Evolutionary conservation across 2,797 vertebrate genomes (phyloP), one percentile per base, ranked within the genome.

Genomic region (Neosalanx taihuensis): DNA sequence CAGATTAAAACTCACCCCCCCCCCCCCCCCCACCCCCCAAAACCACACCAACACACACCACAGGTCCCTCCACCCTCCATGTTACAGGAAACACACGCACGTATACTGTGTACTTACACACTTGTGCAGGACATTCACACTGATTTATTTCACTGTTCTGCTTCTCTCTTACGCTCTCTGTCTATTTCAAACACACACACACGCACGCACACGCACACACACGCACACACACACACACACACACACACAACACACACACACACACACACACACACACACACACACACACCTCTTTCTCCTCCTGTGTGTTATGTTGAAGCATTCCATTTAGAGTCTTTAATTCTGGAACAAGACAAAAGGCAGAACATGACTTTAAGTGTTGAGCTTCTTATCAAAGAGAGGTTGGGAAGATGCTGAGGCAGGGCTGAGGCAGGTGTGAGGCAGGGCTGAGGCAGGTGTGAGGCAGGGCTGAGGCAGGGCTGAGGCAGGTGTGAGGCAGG

Each of bases 1-100:
- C 86, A 91, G 90, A 93, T 93, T 93, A 93, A 89, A 81, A 80
- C 79, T 81, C 77, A 72, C 72, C 80, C 79, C 74, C 81, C 82
- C 23, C 79, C 74, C 81, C 82, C 74, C 81, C 82, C 72, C 80
- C 79, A 72, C 81, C 82, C 23, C 79, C 74, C 81, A 81, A 78
- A 83, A 75, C 79, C 74, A 83, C 79, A 80, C 78, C 77, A 76
- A 69, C 68, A 71, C 5, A 61, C 30, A 33, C 3, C 70, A 56
- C 61, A 5, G 30, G 30, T 64, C 46, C 49, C 41, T 49, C 26
- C 26, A 57, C n/a, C 49, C 15, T 29, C 29, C 29, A 30, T 64
- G 29, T 13, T 64, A 17, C 51, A 67, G 41, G 64, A 51, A 53
- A 33, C 31, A 35, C 62, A 64, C 62, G 37, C 62, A 63, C 31